phyloP scores from a whole-genome alignment of 2,888 invertebrate species.

The Ariolimax columbianus region DNA sequence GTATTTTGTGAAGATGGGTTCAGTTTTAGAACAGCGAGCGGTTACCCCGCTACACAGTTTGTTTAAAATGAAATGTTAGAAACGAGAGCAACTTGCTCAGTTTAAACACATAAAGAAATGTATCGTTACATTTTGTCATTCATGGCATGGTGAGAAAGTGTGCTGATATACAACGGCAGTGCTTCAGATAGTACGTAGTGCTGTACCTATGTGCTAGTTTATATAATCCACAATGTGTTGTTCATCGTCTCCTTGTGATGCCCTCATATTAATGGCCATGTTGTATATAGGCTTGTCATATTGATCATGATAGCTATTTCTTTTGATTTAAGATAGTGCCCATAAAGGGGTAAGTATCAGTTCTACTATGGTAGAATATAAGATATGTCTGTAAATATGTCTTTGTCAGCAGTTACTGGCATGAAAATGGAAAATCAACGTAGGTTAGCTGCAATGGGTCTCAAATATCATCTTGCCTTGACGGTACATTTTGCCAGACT shows the following conservation, averaged over 20 bases:
- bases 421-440: background rate
- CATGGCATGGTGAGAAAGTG: too few species aligned
- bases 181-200: too few species aligned
- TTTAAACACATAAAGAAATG: too few species aligned
- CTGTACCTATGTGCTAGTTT: background rate
- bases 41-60: too few species aligned
- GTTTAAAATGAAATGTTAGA: too few species aligned
- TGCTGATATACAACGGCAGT: too few species aligned
- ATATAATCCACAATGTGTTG: too few species aligned
- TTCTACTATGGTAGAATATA: background rate
- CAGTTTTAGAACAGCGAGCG: background rate
- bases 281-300: constrained; percentile 34
- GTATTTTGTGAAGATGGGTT: background rate
- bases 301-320: constrained; percentile 21
- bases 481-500: too few species aligned
- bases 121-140: too few species aligned
- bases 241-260: background rate
- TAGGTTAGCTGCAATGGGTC: too few species aligned
- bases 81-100: too few species aligned
- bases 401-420: background rate
- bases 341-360: background rate
- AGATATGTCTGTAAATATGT: background rate
- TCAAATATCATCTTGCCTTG: too few species aligned
- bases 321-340: background rate
- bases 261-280: background rate